Conservation (phyloP, 2,113 vertebrate species). For the Elephantulus edwardii region DNA sequence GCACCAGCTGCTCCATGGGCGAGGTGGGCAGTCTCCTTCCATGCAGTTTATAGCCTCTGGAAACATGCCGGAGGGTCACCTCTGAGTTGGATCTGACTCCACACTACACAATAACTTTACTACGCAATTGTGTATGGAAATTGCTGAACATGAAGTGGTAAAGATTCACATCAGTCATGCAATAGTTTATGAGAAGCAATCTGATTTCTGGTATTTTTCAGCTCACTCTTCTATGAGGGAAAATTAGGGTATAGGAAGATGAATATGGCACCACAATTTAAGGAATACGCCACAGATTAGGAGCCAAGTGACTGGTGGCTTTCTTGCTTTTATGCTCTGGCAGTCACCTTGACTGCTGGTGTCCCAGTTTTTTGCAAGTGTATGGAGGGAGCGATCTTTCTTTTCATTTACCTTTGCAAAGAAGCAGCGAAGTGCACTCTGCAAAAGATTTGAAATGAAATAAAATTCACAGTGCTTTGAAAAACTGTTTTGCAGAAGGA, state of each 20-base stretch:
- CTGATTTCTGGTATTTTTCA: neutral
- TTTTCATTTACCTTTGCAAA: slow-evolving; percentile 55
- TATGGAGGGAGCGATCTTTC: slow-evolving; percentile 29
- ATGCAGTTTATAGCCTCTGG: too few relatives aligned
- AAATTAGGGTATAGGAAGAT: slow-evolving; percentile 32
- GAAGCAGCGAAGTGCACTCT: neutral
- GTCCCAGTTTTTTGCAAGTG: slow-evolving; percentile 9
- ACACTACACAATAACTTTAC: too few relatives aligned
- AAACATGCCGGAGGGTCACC: too few relatives aligned
- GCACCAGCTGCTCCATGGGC: too few relatives aligned
- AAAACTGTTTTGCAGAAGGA: slow-evolving; percentile 28
- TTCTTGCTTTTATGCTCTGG: neutral
- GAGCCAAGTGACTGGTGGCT: slow-evolving; percentile 23
- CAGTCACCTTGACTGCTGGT: slow-evolving; percentile 14
- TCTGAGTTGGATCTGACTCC: too few relatives aligned
- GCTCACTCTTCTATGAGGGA: neutral
- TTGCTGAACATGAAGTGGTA: slow-evolving; percentile 48
- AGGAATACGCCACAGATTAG: neutral
- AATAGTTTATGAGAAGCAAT: slow-evolving; percentile 35
- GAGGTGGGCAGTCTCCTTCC: too few relatives aligned
- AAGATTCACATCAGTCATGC: slow-evolving; percentile 23
- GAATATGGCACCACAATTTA: neutral
- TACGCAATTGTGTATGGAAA: slow-evolving; percentile 18
- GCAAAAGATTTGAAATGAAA: slow-evolving; percentile 18
- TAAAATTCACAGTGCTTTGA: neutral